Base-by-base conservation (phyloP, 2,113 vertebrate genomes). In the Leptobrachium leishanense region DNA sequence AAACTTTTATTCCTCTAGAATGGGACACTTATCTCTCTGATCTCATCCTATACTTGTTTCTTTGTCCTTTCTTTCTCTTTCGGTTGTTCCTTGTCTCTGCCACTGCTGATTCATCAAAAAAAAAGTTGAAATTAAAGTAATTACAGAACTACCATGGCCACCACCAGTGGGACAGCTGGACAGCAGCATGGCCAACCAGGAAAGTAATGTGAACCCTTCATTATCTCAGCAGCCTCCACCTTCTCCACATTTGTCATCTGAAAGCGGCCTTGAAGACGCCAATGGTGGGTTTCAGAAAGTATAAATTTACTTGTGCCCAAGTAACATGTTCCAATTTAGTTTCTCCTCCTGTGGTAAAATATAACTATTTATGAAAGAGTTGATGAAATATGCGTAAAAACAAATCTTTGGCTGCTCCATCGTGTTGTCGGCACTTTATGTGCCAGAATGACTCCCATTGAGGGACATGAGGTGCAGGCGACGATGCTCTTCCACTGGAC, bases 71-170 rank as follows among this genome's bases (percentile, higher is more conserved):
- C n/a, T 31, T 67, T 11, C 75, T 86, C 53, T 75, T 43, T 81
- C 74, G 84, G 43, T 84, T 68, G 73, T 59, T 85, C 70, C 86
- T 70, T 82, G 74, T 82, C 65, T 83, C 76, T 77, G 40, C 65
- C 46, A 57, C 69, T 71, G 68, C 65, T 84, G 75, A 72, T 80
- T 6, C 72, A 80, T 82, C 86, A 86, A 94, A 92, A 93, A 98
- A 94, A 92, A 93, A 98, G 96, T 98, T 91, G 97, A 99, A 93
- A 98, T 99, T 94, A 98, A 98, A 93, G 96, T 97, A 90, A 98
- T 98, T 92, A 96, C 98, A 95, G 96, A 98, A 91, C 93, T 99
- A 87, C 97, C 97, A 12, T 98, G 97, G 97, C 97, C 97, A 80
- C 97, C 96, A 1, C 97, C 97, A 0, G 97, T 98, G 76, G 97